A percentile compares a stretch with the other conserved stretches of the same genome.
Evolutionary conservation across 2,797 vertebrate genomes (phyloP).

Genomic region (Harpagifer antarcticus): DNA sequence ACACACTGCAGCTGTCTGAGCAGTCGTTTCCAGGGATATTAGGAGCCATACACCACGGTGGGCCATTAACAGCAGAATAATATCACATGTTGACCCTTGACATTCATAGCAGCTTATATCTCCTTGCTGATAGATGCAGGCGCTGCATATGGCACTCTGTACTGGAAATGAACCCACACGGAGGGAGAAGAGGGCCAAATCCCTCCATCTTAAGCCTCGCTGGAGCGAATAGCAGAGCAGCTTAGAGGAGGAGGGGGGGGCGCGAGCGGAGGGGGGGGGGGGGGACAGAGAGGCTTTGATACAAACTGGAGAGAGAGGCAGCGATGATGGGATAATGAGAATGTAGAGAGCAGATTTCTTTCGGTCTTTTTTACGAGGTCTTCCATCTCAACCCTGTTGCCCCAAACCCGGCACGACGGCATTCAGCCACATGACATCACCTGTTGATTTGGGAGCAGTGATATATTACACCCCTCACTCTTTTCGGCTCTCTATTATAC

Average conservation of each 20-base stretch:
- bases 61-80: slow-evolving; percentile 76
- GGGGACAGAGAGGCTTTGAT: slow-evolving; percentile 55
- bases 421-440: slow-evolving; percentile 71
- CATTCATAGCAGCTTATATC: slow-evolving; percentile 73
- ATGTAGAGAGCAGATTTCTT: slow-evolving; percentile 39
- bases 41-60: slow-evolving; percentile 55
- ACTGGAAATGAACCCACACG: slow-evolving; percentile 67
- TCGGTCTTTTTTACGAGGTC: slow-evolving; percentile 28
- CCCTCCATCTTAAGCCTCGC: slow-evolving; percentile 70
- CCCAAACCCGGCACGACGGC: slow-evolving; percentile 48
- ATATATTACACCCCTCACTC: slow-evolving; percentile 24
- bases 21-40: slow-evolving; percentile 72
- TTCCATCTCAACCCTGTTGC: slow-evolving; percentile 26
- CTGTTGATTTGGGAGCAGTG: slow-evolving; percentile 68
- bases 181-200: slow-evolving; percentile 61
- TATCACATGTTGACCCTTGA: slow-evolving; percentile 78
- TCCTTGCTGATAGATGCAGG: slow-evolving; percentile 66
- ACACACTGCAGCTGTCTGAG: slow-evolving; percentile 43
- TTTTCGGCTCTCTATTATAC: neutral
- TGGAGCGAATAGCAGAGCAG: slow-evolving; percentile 69
- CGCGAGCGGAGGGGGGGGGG: slow-evolving; percentile 17
- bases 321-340: slow-evolving; percentile 69
- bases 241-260: slow-evolving; percentile 46
- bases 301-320: slow-evolving; percentile 42
- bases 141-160: slow-evolving; percentile 41